Evolutionary conservation across 1,140 invertebrate genomes (phyloP).

Genomic region (Drosophila albomicans): DNA sequence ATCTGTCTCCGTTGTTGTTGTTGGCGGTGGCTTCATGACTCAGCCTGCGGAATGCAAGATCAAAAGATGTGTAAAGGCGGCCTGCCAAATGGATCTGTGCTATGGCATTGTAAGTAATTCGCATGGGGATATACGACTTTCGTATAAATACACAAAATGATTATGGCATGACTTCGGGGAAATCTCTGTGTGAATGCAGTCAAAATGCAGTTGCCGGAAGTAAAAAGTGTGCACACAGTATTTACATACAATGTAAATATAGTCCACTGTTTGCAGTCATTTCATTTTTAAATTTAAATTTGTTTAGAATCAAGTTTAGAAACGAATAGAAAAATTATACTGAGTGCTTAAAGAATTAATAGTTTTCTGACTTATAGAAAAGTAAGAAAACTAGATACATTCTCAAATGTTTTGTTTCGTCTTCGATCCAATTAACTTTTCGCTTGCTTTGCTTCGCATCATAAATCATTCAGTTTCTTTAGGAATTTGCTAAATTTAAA

Average conservation of each 20-base stretch:
- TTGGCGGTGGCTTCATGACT: slow-evolving; percentile 40
- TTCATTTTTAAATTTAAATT: too few relatives aligned
- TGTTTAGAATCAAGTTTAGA: too few relatives aligned
- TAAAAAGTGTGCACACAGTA: neutral
- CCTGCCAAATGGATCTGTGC: neutral
- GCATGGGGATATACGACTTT: neutral
- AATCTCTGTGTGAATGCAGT: neutral
- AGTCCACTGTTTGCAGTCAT: too few relatives aligned
- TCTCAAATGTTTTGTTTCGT: too few relatives aligned
- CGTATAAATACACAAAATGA: slow-evolving; percentile 13
- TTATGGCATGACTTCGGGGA: neutral
- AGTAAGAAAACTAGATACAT: too few relatives aligned
- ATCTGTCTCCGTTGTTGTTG: slow-evolving; percentile 11
- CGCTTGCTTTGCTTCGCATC: too few relatives aligned
- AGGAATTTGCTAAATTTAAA: neutral
- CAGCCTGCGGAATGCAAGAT: slow-evolving; percentile 36
- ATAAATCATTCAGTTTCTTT: too few relatives aligned
- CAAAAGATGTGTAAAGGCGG: slow-evolving; percentile 27
- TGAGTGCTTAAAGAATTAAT: too few relatives aligned
- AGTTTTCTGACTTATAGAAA: too few relatives aligned
- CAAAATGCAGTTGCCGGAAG: slow-evolving; percentile 1
- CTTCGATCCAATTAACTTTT: too few relatives aligned
- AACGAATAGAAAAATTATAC: too few relatives aligned
- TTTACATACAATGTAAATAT: neutral
- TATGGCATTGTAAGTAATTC: slow-evolving; percentile 32